Evolutionary conservation across 2,888 invertebrate species (phyloP).

Genomic region (Plagodis pulveraria): DNA sequence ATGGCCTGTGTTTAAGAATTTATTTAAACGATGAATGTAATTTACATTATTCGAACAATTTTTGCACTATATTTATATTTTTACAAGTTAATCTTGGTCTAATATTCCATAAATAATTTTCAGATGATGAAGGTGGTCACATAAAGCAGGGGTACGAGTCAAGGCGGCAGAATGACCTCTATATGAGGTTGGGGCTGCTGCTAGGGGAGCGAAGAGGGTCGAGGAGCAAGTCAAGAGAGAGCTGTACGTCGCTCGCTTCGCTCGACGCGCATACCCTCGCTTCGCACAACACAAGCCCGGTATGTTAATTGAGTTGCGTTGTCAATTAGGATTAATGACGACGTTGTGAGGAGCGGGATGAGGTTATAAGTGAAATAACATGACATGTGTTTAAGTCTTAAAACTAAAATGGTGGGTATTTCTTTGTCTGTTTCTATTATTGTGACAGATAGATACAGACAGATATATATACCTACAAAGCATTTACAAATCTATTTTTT

Average conservation of each 20-base stretch:
- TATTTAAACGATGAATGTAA: neutral
- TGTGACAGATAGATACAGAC: too few species aligned
- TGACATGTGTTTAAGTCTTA: too few species aligned
- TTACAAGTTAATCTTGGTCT: too few species aligned
- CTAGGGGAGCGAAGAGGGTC: slow-evolving; percentile 88
- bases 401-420: neutral
- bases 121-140: slow-evolving; percentile 90
- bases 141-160: slow-evolving; percentile 86
- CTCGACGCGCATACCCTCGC: slow-evolving; percentile 88
- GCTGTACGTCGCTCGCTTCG: slow-evolving; percentile 84
- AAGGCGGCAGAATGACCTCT: slow-evolving; percentile 88
- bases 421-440: neutral
- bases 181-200: slow-evolving; percentile 92
- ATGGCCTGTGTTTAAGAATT: neutral
- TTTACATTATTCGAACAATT: neutral
- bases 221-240: slow-evolving; percentile 75
- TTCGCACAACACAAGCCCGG: slow-evolving; percentile 93
- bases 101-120: slow-evolving; percentile 15
- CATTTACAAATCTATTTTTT: too few species aligned
- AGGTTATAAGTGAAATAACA: neutral
- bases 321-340: too few species aligned
- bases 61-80: too few species aligned
- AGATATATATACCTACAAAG: too few species aligned
- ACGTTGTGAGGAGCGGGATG: too few species aligned
- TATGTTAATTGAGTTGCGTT: slow-evolving; percentile 44